Percentiles rank a stretch among this genome's conserved stretches.
phyloP scores from a whole-genome alignment of 1,140 invertebrate species.

The Palaemon carinicauda region DNA sequence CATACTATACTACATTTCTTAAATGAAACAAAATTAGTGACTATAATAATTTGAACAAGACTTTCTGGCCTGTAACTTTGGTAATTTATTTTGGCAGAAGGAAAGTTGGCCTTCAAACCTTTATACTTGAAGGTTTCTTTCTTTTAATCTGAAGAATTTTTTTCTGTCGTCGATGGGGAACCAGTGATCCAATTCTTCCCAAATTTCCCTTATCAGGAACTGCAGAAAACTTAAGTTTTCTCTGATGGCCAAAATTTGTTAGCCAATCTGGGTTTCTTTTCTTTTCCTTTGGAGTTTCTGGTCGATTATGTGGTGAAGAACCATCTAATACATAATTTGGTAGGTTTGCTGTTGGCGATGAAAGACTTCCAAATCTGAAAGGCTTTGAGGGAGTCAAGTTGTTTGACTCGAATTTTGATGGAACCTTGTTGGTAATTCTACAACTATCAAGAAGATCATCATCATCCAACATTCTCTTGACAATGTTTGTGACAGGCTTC shows the following conservation, averaged over 20 bases:
- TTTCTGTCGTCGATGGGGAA: too few species aligned
- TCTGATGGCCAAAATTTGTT: constrained; percentile 45
- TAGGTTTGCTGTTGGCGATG: constrained; percentile 76
- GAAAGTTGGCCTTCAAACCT: too few species aligned
- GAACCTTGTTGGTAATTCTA: background rate
- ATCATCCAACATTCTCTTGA: background rate
- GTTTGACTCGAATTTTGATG: background rate
- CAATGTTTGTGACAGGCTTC: constrained; percentile 29
- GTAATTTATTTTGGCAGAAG: too few species aligned
- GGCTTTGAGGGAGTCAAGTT: background rate
- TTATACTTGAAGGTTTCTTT: too few species aligned
- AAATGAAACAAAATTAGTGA: too few species aligned
- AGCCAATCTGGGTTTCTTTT: constrained; percentile 42
- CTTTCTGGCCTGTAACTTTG: too few species aligned
- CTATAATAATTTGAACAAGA: too few species aligned
- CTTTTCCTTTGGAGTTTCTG: constrained; percentile 38
- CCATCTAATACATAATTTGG: constrained; percentile 81
- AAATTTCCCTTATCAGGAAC: constrained; percentile 1
- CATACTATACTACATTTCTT: too few species aligned
- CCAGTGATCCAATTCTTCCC: background rate
- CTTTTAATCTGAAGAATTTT: too few species aligned
- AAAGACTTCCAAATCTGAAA: constrained; percentile 60
- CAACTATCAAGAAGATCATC: background rate
- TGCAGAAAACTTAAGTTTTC: constrained; percentile 35
- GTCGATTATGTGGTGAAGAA: constrained; percentile 73